phyloP scores from a whole-genome alignment of 2,113 vertebrate species.

The Brachypteracias leptosomus region DNA sequence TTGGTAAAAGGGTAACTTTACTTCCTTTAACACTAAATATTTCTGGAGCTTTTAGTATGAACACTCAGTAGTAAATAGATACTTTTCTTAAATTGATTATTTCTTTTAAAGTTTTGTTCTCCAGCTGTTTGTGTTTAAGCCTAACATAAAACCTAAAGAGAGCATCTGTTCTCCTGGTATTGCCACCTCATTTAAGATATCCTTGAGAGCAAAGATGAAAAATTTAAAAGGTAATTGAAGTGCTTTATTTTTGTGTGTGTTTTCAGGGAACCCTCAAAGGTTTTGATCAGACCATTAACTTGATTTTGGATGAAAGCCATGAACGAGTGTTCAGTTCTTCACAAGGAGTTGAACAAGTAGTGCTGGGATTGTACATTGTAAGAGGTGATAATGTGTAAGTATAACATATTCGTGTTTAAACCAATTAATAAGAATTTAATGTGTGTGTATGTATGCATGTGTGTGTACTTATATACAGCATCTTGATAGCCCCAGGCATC shows the following conservation, averaged over 20 bases:
- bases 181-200: background rate
- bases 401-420: background rate
- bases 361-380: constrained; percentile 96
- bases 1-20: background rate
- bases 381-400: constrained; percentile 99
- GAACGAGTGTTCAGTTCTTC: constrained; percentile 98
- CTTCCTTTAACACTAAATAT: background rate
- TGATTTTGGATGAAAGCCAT: constrained; percentile 98
- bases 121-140: background rate
- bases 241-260: background rate
- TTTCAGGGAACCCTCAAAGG: constrained; percentile 94
- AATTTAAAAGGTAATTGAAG: background rate
- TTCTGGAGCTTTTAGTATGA: background rate
- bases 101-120: background rate
- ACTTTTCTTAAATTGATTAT: background rate
- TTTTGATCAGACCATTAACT: constrained; percentile 98
- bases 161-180: background rate
- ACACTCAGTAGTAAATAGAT: background rate
- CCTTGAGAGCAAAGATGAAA: background rate
- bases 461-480: fast-evolving
- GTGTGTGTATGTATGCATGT: fast-evolving
- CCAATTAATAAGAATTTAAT: background rate
- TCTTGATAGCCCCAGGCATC: background rate
- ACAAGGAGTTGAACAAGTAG: constrained; percentile 98
- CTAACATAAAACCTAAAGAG: background rate